Base-by-base conservation (phyloP, 2,888 invertebrate genomes). In the Emesis russula region DNA sequence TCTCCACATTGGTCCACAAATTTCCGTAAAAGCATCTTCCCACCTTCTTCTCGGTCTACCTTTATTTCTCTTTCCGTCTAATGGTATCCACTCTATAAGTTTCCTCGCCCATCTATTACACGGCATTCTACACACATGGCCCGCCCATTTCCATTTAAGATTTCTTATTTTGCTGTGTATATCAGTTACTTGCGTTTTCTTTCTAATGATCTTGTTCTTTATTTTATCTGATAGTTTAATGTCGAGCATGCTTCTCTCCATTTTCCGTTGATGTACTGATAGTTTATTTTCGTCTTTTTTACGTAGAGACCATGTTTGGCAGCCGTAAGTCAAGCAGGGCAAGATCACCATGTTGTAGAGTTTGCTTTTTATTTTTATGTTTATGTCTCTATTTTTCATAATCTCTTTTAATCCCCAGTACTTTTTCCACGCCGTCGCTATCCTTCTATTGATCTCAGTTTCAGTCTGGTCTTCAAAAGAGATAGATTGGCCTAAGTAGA, bases 321-420 rank as follows among this genome's bases (percentile, higher is more conserved):
- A 75, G 5, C 75, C 75, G 15, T 75, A 53, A 0, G 75, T 53
- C 25, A 75, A 31, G 15, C 75, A 31, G 5, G 75, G 75, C 18
- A 75, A 15, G 11, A 44, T 48, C 7, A 15, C 53, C 33, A 25
- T 75, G 18, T 15, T 44, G 53, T 70, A 75, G 2, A 48, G 13
- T 80, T 84, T 81, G 15, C 3, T 80, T 68, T 53, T 33, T 13
- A 31, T 6, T 75, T 53, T 75, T 58, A 31, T 53, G 31, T 75
- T 15, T 53, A 75, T 75, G 6, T 53, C 31, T 15, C 25, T 75
- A 33, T 53, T 75, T 75, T 75, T 75, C 53, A 75, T 75, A 36
- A 81, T 63, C 44, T 75, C 53, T 31, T 41, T 53, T 2, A 53
- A 48, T 4, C 48, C 48, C 75, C 48, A 48, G 15, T 48, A 48